Percentiles rank a stretch among this genome's conserved stretches.
Conservation (phyloP, 1,140 invertebrate genomes). For the Cyrtorhinus lividipennis region DNA sequence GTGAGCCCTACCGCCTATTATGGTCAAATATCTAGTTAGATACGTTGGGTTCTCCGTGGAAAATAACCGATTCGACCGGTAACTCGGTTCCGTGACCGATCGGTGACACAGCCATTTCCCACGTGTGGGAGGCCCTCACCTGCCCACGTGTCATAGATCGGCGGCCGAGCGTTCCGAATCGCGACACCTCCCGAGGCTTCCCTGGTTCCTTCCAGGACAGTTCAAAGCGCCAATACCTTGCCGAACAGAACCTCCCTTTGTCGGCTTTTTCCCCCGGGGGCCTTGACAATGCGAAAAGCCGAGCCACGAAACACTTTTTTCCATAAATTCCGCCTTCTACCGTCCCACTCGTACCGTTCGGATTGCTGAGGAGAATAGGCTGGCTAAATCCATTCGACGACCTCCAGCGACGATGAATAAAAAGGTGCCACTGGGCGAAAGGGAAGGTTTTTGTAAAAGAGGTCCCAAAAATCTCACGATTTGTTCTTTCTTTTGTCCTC, state of each 20-base stretch:
- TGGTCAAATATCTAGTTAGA: conserved; percentile 8
- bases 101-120: conserved; percentile 4
- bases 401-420: conserved; percentile 9
- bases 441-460: not conserved
- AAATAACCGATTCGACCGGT: conserved; percentile 4
- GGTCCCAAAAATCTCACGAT: not conserved
- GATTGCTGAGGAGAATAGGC: not conserved
- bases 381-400: conserved; percentile 3
- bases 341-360: not conserved
- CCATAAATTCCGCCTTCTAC: not conserved
- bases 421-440: not conserved
- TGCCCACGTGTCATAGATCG: conserved; percentile 9
- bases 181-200: not conserved
- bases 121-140: not conserved
- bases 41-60: not conserved
- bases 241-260: not conserved
- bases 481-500: not conserved
- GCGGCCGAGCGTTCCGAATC: conserved; percentile 1
- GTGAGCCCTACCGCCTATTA: not conserved
- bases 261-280: not conserved
- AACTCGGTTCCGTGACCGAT: not conserved
- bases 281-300: not conserved
- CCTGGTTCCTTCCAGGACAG: not conserved
- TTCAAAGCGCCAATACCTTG: not conserved
- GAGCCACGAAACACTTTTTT: not conserved